phyloP scores from a whole-genome alignment of 2,888 invertebrate species.

The Homarus gammarus region DNA sequence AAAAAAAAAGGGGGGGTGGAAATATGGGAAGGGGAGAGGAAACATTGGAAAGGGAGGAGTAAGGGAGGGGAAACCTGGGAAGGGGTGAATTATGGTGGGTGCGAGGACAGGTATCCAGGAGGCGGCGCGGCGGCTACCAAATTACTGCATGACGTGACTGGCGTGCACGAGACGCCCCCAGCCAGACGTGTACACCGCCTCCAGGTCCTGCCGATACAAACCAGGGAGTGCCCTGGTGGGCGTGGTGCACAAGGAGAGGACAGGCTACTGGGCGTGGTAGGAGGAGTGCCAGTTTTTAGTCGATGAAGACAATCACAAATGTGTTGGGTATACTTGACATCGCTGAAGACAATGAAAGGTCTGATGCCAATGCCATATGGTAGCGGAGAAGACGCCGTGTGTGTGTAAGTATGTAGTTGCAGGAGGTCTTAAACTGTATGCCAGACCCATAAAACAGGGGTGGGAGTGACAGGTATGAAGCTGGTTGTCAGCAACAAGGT shows the following conservation, averaged over 20 bases:
- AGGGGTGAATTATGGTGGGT: neutral
- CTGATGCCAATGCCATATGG: neutral
- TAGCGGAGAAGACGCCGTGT: neutral
- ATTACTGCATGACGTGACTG: conserved; percentile 22
- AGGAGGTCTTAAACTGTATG: no score
- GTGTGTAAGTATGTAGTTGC: no score
- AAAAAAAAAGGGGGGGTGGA: no score
- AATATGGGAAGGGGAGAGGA: no score
- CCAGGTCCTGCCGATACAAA: neutral
- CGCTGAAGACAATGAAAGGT: neutral
- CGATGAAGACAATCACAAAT: no score
- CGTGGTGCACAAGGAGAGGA: neutral
- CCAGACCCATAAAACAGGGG: no score
- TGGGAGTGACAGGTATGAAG: neutral
- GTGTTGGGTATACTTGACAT: no score
- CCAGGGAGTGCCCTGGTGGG: neutral
- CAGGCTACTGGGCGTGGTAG: no score
- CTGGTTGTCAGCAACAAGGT: conserved; percentile 7
- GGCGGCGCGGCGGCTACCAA: conserved; percentile 23
- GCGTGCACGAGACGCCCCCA: no score
- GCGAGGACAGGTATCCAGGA: conserved; percentile 12
- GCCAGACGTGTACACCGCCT: neutral
- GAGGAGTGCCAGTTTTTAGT: no score
- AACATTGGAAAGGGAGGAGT: no score
- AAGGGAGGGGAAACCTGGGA: no score